phyloP scores from a whole-genome alignment of 1,140 invertebrate genomes.

The Pachyrhynchus sulphureomaculatus region DNA sequence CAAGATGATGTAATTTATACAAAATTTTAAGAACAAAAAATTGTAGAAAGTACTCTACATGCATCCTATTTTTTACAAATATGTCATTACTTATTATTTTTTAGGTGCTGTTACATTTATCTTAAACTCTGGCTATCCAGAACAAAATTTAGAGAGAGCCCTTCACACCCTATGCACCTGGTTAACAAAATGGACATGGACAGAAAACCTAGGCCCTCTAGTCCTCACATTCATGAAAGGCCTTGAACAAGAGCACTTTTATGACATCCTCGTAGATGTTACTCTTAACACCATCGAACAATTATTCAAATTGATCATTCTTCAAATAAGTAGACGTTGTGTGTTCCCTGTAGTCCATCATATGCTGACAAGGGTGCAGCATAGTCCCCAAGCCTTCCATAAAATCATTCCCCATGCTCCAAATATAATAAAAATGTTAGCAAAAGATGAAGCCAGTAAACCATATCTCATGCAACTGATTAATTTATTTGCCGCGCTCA shows the following conservation, averaged over 20 bases:
- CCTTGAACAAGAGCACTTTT: constrained; percentile 55
- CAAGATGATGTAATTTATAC: too few species aligned
- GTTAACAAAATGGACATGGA: constrained; percentile 55
- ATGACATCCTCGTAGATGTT: constrained; percentile 54
- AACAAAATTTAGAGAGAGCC: constrained; percentile 51
- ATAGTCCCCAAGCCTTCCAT: constrained; percentile 50
- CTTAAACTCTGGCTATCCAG: constrained; percentile 50
- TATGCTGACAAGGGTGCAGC: constrained; percentile 56
- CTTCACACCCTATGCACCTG: constrained; percentile 56
- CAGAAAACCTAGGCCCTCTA: constrained; percentile 55
- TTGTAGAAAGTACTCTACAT: too few species aligned
- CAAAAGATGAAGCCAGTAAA: constrained; percentile 51
- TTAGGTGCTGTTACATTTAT: constrained; percentile 45
- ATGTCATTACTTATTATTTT: background rate
- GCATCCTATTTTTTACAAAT: too few species aligned
- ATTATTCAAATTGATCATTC: constrained; percentile 51
- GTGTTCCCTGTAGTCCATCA: constrained; percentile 56
- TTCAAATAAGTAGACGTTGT: constrained; percentile 52
- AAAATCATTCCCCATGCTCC: constrained; percentile 52
- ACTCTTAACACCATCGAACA: constrained; percentile 54
- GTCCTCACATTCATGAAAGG: constrained; percentile 57
- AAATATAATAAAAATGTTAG: constrained; percentile 45
- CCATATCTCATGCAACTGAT: constrained; percentile 55
- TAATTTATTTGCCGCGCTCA: constrained; percentile 53
- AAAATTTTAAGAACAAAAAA: too few species aligned